Conservation (phyloP, 2,888 invertebrate genomes). For the Doris montereyensis region DNA sequence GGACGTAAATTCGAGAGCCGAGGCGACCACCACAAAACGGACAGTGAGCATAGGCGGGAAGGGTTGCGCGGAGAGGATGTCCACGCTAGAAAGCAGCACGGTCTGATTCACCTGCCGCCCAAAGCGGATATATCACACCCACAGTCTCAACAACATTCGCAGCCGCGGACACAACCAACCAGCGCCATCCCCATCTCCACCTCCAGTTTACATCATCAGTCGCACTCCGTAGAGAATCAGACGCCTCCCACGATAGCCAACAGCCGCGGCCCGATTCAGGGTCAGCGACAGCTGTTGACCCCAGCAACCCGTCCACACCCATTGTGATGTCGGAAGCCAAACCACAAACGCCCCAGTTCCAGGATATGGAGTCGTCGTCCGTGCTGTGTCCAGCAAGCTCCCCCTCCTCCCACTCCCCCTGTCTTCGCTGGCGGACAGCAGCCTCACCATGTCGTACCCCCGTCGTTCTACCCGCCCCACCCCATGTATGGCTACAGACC, state of each 20-base stretch:
- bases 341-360: conserved; percentile 49
- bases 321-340: conserved; percentile 52
- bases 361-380: conserved; percentile 53
- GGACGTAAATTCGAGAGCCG: neutral
- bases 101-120: neutral
- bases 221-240: too few species aligned
- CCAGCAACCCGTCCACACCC: conserved; percentile 66
- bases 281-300: conserved; percentile 57
- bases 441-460: conserved; percentile 5
- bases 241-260: conserved; percentile 8
- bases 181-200: neutral
- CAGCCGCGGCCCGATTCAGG: conserved; percentile 38
- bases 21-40: neutral
- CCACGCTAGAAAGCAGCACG: neutral
- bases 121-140: neutral
- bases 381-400: conserved; percentile 32
- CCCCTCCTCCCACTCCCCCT: conserved; percentile 34
- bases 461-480: conserved; percentile 28
- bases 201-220: neutral
- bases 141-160: neutral
- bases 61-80: neutral
- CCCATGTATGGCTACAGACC: conserved; percentile 36
- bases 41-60: too few species aligned
- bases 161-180: neutral
- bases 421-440: conserved; percentile 24